Base-by-base conservation (phyloP, 2,797 vertebrate species). In the Notamacropus eugenii region DNA sequence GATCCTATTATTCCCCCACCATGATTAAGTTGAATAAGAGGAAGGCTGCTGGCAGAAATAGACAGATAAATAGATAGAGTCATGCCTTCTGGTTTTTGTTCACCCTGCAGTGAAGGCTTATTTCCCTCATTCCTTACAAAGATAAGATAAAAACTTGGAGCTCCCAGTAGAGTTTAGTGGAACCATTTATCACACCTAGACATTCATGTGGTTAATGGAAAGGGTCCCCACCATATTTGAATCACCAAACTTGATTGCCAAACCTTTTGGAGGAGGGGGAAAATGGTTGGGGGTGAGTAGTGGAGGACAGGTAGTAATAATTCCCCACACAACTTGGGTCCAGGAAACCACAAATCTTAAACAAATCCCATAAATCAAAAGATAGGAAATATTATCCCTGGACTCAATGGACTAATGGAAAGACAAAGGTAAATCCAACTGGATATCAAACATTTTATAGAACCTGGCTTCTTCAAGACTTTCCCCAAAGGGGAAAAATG, bases 341-440 rank as follows among this genome's bases (percentile, higher is more conserved):
- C 74, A 96, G 94, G 95, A 96, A 97, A 97, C 59, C 91, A 95
- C 11, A 91, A 93, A 56, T 96, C 54, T 97, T 97, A 94, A 94
- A 93, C 93, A 90, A 94, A 87, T 93, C 95, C 93, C 94, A 50
- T 67, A 96, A 93, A 62, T 95, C 95, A 92, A 97, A 97, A 92
- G 34, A 74, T 56, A 98, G 59, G 95, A 98, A 97, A 46, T 5
- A 74, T 96, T 97, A 93, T n/a, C 91, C 90, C 22, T 95, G 96
- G 93, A 96, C 54, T 57, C 57, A 96, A 96, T 94, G 50, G 92
- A 91, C 31, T 96, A 91, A 46, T 93, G 97, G 94, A 28, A 94
- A 96, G 91, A 92, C 52, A 94, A 97, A 93, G 34, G 55, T 91
- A 92, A 97, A 93, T 1, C 28, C 31, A 54, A 57, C 34, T 92